Percentiles rank a stretch among this genome's conserved stretches.
These are phyloP conservation scores for Dinomys branickii DNA, from an alignment of 2,113 vertebrate genomes.

Conservation along the genomic window DNA sequence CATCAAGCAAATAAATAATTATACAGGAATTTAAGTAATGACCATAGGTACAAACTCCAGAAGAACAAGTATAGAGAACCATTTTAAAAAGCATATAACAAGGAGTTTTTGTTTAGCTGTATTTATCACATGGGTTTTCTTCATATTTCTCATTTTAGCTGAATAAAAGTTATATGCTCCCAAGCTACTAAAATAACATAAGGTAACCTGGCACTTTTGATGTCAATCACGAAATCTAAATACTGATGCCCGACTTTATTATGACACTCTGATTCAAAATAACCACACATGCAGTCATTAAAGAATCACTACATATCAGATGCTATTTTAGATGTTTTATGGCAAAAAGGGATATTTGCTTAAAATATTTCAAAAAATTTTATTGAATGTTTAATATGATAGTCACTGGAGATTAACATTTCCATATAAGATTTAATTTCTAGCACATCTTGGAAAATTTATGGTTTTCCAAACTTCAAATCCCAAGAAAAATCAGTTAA, in stretches of 20 bases:
- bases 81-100: background rate
- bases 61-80: background rate
- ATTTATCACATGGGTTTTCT: background rate
- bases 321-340: background rate
- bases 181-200: slow-evolving; percentile 6
- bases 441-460: background rate
- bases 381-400: background rate
- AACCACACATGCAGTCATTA: background rate
- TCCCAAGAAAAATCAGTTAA: background rate
- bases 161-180: background rate
- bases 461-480: background rate
- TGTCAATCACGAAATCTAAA: slow-evolving; percentile 36
- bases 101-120: background rate
- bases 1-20: background rate
- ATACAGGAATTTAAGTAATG: background rate
- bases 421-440: background rate
- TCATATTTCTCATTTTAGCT: background rate
- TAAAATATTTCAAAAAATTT: background rate
- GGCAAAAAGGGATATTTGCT: background rate
- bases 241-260: slow-evolving; percentile 2
- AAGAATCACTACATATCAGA: background rate
- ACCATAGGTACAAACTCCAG: background rate
- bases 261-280: background rate
- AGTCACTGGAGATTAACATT: background rate
- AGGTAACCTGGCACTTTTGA: slow-evolving; percentile 6